A percentile compares a stretch with the other conserved stretches of the same genome.
Conservation (phyloP, 2,797 vertebrate species). For the Xerus rutilus region DNA sequence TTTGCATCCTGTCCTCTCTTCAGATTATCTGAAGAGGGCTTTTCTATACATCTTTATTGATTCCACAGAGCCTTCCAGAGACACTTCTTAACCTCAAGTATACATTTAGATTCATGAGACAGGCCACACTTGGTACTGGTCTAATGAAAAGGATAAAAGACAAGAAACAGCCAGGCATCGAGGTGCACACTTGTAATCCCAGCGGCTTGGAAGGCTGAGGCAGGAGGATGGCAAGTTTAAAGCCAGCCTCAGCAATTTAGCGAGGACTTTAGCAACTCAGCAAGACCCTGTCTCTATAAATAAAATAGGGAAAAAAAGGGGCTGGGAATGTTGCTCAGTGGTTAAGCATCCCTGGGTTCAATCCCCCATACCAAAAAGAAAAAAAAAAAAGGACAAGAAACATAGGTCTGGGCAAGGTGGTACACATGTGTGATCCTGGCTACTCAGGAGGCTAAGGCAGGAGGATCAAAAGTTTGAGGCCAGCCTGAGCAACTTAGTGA, state of each 20-base stretch:
- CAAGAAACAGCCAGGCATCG: too few species aligned
- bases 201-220: background rate
- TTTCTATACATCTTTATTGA: background rate
- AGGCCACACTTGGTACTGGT: background rate
- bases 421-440: too few species aligned
- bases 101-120: background rate
- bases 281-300: background rate
- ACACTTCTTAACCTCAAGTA: background rate
- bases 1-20: background rate
- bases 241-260: background rate
- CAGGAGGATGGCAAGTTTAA: background rate
- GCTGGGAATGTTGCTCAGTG: background rate
- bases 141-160: background rate
- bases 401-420: too few species aligned
- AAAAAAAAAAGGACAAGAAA: too few species aligned
- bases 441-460: background rate
- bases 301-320: background rate
- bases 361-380: too few species aligned
- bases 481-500: background rate
- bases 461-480: background rate
- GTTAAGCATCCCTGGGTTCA: too few species aligned
- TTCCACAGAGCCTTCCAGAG: background rate
- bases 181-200: background rate
- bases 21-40: background rate
- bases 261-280: background rate